Percentiles rank a stretch among this genome's conserved stretches.
These are phyloP conservation scores for Malthinus flaveolus DNA, from an alignment of 2,888 invertebrate genomes.

Conservation along the genomic window DNA sequence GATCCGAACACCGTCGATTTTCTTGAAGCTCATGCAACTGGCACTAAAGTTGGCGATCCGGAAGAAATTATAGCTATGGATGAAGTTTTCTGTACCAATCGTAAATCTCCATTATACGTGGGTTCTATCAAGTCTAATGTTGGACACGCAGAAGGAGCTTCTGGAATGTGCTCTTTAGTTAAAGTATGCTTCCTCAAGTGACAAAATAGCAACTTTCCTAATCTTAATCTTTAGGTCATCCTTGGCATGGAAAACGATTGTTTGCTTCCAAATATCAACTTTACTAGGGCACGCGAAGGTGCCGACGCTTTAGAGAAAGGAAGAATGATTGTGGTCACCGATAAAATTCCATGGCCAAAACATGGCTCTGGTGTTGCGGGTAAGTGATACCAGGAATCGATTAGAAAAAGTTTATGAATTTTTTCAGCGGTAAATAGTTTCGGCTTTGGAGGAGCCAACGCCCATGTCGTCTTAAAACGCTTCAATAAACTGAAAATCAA, in stretches of 20 bases:
- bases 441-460: constrained; percentile 91
- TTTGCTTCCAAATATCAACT: constrained; percentile 88
- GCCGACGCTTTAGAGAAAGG: constrained; percentile 66
- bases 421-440: constrained; percentile 81
- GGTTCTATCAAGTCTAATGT: constrained; percentile 94
- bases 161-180: constrained; percentile 60
- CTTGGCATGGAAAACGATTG: constrained; percentile 74
- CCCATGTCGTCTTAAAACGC: constrained; percentile 69
- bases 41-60: constrained; percentile 86
- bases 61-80: constrained; percentile 86
- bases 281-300: constrained; percentile 53
- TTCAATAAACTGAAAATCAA: constrained; percentile 65
- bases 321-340: constrained; percentile 72
- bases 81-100: constrained; percentile 73
- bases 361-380: constrained; percentile 8
- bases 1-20: constrained; percentile 72
- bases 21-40: constrained; percentile 87
- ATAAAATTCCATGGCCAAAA: constrained; percentile 64
- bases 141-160: constrained; percentile 89
- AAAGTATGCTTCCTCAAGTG: neutral
- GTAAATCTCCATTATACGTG: constrained; percentile 77
- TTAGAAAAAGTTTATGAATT: no score
- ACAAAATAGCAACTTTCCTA: no score
- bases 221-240: constrained; percentile 47
- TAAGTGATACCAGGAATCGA: no score